These are phyloP conservation scores for Colletes latitarsis DNA, from an alignment of 1,140 invertebrate species.

Conservation along the genomic window DNA sequence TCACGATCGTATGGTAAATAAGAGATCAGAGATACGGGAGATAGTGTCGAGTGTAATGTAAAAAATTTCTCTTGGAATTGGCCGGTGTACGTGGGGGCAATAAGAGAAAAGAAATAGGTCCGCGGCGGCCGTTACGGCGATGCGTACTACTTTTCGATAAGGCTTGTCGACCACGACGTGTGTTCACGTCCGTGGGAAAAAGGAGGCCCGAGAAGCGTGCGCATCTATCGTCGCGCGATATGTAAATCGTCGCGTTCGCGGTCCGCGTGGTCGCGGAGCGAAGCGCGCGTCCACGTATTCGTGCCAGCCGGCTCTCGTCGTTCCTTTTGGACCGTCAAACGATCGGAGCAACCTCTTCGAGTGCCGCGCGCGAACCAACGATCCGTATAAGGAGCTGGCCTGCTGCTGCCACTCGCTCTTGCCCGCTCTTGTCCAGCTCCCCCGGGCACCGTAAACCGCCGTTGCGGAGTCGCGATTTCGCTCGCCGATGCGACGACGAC, in stretches of 20 bases:
- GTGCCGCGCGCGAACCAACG: conserved; percentile 45
- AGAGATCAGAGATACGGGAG: too few relatives aligned
- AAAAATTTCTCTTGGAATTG: too few relatives aligned
- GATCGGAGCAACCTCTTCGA: conserved; percentile 49
- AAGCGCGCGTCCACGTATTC: neutral
- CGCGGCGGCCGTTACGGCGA: too few relatives aligned
- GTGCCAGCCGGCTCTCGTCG: neutral
- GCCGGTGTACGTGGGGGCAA: too few relatives aligned
- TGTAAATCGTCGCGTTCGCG: neutral
- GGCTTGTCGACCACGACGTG: too few relatives aligned
- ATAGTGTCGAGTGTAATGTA: too few relatives aligned
- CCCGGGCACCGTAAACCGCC: neutral
- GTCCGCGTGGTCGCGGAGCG: neutral
- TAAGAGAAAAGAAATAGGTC: too few relatives aligned
- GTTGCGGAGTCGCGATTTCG: neutral
- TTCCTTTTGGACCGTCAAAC: conserved; percentile 52
- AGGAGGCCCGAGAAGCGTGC: too few relatives aligned
- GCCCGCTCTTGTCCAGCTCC: conserved; percentile 1
- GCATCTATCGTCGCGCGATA: too few relatives aligned
- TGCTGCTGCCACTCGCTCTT: conserved; percentile 54
- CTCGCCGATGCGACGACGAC: neutral
- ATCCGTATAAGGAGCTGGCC: conserved; percentile 71
- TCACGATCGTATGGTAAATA: too few relatives aligned
- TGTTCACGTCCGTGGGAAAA: too few relatives aligned
- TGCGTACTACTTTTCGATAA: too few relatives aligned